These are phyloP conservation scores for Zophobas morio DNA, from an alignment of 1,140 invertebrate genomes.

Conservation along the genomic window DNA sequence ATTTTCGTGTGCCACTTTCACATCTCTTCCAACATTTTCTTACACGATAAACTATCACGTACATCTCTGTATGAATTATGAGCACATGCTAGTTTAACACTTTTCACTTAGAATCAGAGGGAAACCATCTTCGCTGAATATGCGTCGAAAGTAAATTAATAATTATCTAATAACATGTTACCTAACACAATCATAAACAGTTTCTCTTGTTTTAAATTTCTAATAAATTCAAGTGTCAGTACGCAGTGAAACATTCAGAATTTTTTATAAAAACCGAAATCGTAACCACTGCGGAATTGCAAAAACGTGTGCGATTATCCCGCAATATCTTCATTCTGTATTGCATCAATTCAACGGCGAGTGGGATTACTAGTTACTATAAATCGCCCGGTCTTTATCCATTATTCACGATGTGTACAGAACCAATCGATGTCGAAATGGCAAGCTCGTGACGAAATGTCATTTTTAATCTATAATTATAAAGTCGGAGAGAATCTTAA, in stretches of 20 bases:
- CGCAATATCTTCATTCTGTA: neutral
- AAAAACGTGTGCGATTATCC: neutral
- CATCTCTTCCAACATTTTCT: too few species aligned
- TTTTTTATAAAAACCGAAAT: neutral
- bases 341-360: slow-evolving; percentile 19
- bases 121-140: too few species aligned
- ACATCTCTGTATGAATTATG: too few species aligned
- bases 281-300: slow-evolving; percentile 3
- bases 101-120: too few species aligned
- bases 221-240: slow-evolving; percentile 4
- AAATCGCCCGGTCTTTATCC: slow-evolving; percentile 35
- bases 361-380: slow-evolving; percentile 33
- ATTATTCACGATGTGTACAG: slow-evolving; percentile 30
- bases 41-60: too few species aligned
- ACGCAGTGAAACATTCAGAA: neutral
- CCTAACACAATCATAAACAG: neutral
- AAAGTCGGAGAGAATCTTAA: slow-evolving; percentile 28
- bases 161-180: slow-evolving; percentile 21
- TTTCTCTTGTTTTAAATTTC: slow-evolving; percentile 27
- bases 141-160: slow-evolving; percentile 12
- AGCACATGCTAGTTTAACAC: too few species aligned
- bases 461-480: slow-evolving; percentile 28
- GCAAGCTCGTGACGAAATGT: slow-evolving; percentile 43
- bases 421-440: slow-evolving; percentile 39
- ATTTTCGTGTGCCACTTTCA: too few species aligned